These are phyloP conservation scores for Lemur catta DNA, from an alignment of 2,797 vertebrate species.

Conservation along the genomic window DNA sequence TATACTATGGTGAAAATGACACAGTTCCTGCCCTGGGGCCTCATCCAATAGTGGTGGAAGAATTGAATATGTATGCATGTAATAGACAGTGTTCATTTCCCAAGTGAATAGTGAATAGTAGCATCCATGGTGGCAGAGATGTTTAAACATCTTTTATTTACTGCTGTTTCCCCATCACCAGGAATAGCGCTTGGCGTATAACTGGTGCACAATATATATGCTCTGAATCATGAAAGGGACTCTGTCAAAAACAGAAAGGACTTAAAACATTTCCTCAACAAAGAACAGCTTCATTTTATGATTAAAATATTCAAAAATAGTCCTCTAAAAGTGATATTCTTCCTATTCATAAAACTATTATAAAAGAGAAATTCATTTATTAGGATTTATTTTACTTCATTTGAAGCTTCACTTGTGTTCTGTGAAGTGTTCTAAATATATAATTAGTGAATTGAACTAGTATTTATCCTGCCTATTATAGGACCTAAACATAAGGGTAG, in stretches of 20 bases:
- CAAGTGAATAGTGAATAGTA: neutral
- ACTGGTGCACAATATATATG: neutral
- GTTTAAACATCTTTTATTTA: neutral
- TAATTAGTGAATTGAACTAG: neutral
- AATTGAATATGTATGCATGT: neutral
- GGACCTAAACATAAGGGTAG: neutral
- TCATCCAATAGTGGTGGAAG: neutral
- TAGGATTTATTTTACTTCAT: slow-evolving; percentile 67
- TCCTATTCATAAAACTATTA: slow-evolving; percentile 58
- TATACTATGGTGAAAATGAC: neutral
- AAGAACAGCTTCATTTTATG: neutral
- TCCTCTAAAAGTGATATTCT: slow-evolving; percentile 35
- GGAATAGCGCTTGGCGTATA: neutral
- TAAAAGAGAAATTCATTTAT: slow-evolving; percentile 49
- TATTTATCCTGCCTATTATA: neutral
- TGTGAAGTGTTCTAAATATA: slow-evolving; percentile 38
- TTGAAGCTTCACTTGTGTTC: slow-evolving; percentile 20
- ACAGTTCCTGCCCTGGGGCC: neutral
- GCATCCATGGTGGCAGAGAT: neutral
- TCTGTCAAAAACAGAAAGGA: neutral
- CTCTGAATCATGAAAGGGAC: neutral
- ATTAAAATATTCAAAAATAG: slow-evolving; percentile 18
- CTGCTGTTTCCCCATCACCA: neutral
- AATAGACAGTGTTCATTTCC: neutral
- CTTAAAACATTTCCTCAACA: neutral